Evolutionary conservation across 2,113 vertebrate species (phyloP).

Genomic region (Nestor notabilis): DNA sequence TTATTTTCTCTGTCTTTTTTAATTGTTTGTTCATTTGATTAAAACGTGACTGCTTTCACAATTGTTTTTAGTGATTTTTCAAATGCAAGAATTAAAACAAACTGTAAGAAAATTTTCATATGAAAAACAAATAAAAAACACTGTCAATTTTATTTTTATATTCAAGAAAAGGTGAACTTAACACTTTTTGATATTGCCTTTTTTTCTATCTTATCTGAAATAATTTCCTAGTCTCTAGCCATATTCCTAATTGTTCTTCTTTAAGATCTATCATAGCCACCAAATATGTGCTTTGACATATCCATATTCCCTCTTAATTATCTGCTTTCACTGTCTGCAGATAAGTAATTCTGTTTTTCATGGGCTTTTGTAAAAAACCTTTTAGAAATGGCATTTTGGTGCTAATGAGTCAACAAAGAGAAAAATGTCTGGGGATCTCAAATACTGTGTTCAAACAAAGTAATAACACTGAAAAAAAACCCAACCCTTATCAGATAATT

Average conservation of each 20-base stretch:
- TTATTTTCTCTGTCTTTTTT: neutral
- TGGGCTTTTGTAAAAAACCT: neutral
- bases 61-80: neutral
- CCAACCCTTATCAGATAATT: neutral
- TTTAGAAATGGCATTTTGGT: conserved; percentile 17
- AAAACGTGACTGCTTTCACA: neutral
- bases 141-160: neutral
- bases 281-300: neutral
- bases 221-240: neutral
- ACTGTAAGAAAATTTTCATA: neutral
- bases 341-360: neutral
- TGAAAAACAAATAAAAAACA: neutral
- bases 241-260: neutral
- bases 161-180: neutral
- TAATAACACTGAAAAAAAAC: neutral
- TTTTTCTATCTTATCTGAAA: neutral
- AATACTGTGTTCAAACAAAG: neutral
- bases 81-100: neutral
- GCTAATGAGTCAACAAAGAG: conserved; percentile 35
- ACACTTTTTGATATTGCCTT: neutral
- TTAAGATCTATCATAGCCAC: neutral
- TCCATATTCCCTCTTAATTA: neutral
- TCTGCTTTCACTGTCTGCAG: neutral
- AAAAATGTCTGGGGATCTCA: neutral
- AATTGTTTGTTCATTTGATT: neutral